Percentiles rank a stretch among this genome's conserved stretches.
phyloP scores from a whole-genome alignment of 2,888 invertebrate species.

The Microdon myrmicae region DNA sequence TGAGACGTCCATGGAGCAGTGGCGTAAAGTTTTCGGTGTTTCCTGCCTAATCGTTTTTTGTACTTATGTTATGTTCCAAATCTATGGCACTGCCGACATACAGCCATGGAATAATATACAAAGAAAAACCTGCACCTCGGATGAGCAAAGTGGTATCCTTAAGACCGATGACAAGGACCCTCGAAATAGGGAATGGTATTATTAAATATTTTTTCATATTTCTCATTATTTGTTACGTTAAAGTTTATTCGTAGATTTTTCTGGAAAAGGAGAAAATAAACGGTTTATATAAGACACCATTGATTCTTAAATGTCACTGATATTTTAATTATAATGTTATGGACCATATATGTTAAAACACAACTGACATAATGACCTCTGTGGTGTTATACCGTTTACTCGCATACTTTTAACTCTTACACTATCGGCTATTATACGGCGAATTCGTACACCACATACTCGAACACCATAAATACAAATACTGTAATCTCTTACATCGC shows the following conservation, averaged over 20 bases:
- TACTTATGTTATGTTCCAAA: conserved; percentile 74
- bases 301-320: no score
- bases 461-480: no score
- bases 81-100: conserved; percentile 75
- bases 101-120: conserved; percentile 62
- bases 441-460: no score
- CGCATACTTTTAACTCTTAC: no score
- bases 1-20: conserved; percentile 69
- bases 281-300: conserved; percentile 6
- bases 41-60: conserved; percentile 72
- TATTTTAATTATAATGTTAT: no score
- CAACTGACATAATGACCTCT: no score
- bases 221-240: conserved; percentile 19
- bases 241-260: conserved; percentile 16
- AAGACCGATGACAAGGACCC: conserved; percentile 43
- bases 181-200: conserved; percentile 37
- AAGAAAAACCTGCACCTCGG: conserved; percentile 33
- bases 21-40: conserved; percentile 74
- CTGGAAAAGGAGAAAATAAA: conserved; percentile 9
- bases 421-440: no score
- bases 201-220: conserved; percentile 13
- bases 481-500: no score
- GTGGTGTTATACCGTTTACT: no score
- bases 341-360: no score
- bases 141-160: conserved; percentile 56